phyloP scores from a whole-genome alignment of 2,113 vertebrate species.

The Aythya baeri region DNA sequence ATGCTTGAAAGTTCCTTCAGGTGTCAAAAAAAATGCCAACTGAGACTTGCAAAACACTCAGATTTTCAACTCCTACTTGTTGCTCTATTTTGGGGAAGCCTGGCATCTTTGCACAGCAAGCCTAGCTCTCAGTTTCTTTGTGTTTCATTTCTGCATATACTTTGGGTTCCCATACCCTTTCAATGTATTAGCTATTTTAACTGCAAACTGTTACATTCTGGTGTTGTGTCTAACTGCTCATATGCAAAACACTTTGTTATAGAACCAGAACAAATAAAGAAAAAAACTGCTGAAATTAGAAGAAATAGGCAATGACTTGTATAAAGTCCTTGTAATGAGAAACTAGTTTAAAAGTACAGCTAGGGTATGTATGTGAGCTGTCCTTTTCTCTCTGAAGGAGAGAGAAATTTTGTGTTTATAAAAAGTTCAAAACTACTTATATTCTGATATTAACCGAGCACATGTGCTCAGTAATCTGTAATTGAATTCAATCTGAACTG shows the following conservation, averaged over 20 bases:
- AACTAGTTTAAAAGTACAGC: background rate
- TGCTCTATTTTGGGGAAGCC: background rate
- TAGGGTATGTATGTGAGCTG: background rate
- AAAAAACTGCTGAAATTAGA: background rate
- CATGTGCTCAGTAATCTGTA: background rate
- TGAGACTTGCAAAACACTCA: background rate
- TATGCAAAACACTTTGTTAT: background rate
- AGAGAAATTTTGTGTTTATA: background rate
- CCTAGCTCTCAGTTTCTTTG: background rate
- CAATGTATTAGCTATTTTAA: background rate
- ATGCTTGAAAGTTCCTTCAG: background rate
- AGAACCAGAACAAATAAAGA: background rate
- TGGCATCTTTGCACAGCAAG: background rate
- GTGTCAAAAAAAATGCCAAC: background rate
- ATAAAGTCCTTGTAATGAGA: background rate
- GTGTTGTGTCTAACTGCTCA: background rate
- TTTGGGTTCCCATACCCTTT: background rate
- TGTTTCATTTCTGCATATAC: background rate
- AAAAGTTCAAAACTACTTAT: background rate
- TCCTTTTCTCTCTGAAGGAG: background rate
- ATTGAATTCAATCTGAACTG: background rate
- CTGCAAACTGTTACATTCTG: background rate
- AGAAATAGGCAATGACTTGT: background rate
- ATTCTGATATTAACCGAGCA: background rate
- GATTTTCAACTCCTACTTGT: rapidly evolving